A percentile compares a stretch with the other conserved stretches of the same genome.
phyloP scores from a whole-genome alignment of 1,140 invertebrate species.

The Pseudomyrmex dendroicus region DNA sequence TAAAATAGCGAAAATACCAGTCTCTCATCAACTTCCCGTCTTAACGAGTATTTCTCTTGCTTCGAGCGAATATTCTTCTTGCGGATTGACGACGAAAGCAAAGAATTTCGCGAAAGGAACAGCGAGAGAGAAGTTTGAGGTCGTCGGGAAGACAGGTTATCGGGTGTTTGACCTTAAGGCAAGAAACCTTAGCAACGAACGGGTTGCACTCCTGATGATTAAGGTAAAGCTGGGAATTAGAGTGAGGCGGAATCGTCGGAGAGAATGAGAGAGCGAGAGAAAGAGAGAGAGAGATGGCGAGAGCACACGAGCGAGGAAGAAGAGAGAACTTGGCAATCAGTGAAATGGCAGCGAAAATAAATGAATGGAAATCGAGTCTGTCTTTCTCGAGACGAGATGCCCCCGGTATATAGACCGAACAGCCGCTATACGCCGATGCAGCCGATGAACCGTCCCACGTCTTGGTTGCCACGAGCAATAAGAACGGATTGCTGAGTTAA shows the following conservation, averaged over 20 bases:
- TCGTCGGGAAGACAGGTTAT: constrained; percentile 66
- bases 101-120: constrained; percentile 32
- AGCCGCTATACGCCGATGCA: constrained; percentile 57
- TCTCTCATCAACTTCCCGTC: not conserved
- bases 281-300: constrained; percentile 6
- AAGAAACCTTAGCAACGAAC: constrained; percentile 46
- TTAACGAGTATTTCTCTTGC: too few species aligned
- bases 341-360: constrained; percentile 83
- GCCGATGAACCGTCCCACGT: constrained; percentile 47
- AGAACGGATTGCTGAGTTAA: constrained; percentile 77
- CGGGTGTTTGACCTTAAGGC: constrained; percentile 75
- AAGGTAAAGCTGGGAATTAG: constrained; percentile 80
- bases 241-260: constrained; percentile 68
- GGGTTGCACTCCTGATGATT: constrained; percentile 79
- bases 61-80: not conserved
- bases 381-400: constrained; percentile 61
- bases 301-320: constrained; percentile 19
- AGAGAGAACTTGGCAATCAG: constrained; percentile 78
- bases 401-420: constrained; percentile 25
- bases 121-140: constrained; percentile 39
- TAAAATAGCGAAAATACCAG: not conserved
- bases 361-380: constrained; percentile 83
- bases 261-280: not conserved
- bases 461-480: constrained; percentile 69
- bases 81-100: not conserved